phyloP scores from a whole-genome alignment of 2,113 vertebrate genomes.

The Clinocottus analis region DNA sequence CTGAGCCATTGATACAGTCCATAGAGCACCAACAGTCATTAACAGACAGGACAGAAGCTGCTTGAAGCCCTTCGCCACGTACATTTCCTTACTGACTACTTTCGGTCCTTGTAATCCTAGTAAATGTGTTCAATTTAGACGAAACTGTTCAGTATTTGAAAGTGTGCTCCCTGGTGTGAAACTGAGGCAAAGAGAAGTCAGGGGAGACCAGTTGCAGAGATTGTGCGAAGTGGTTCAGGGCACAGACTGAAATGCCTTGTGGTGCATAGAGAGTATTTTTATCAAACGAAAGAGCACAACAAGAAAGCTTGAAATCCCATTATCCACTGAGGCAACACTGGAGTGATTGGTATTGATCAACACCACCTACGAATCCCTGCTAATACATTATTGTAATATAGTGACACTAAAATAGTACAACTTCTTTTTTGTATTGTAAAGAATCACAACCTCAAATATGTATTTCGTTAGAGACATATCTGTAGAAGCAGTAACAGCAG shows the following conservation, averaged over 20 bases:
- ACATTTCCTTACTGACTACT: constrained; percentile 22
- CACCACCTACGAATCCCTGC: constrained; percentile 4
- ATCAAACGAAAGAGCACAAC: constrained; percentile 15
- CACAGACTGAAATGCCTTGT: constrained; percentile 4
- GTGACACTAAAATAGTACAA: constrained; percentile 6
- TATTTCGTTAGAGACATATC: neutral
- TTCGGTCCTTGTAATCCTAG: constrained; percentile 33
- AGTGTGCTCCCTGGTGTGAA: constrained; percentile 13
- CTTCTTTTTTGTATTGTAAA: constrained; percentile 4
- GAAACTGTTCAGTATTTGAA: constrained; percentile 17
- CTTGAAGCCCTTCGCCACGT: constrained; percentile 35
- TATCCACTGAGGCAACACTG: constrained; percentile 10
- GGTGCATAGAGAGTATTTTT: constrained; percentile 10
- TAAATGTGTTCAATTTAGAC: constrained; percentile 42
- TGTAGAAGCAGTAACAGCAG: constrained; percentile 17
- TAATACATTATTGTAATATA: neutral
- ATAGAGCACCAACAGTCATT: constrained; percentile 1
- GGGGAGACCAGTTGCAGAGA: neutral
- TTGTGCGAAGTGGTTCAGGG: constrained; percentile 1
- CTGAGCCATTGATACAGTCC: constrained; percentile 9
- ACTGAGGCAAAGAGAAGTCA: constrained; percentile 7
- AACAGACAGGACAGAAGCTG: neutral
- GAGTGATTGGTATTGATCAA: constrained; percentile 30
- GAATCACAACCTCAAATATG: neutral
- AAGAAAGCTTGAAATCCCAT: constrained; percentile 19